Evolutionary conservation across 64 coral and sea anemone species (phyloP).

Genomic region (Acropora tenuis): DNA sequence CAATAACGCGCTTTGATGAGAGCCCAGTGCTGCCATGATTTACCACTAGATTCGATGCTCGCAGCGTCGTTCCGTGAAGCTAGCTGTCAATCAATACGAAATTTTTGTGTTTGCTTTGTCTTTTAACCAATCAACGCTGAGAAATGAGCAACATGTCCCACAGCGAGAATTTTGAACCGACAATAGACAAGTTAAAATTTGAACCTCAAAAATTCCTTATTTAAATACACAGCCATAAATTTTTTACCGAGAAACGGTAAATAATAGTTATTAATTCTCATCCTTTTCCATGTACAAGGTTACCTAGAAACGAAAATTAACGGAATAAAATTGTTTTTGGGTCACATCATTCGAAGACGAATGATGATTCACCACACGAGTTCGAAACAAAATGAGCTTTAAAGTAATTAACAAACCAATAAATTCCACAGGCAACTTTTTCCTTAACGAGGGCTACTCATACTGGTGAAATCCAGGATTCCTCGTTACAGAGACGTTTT

Average conservation of each 20-base stretch:
- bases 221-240: slow-evolving; percentile 24
- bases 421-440: slow-evolving; percentile 6
- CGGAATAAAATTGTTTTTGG: neutral
- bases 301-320: slow-evolving; percentile 24
- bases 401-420: neutral
- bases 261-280: slow-evolving; percentile 11
- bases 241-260: neutral
- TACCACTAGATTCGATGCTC: neutral
- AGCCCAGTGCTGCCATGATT: slow-evolving; percentile 82
- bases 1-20: slow-evolving; percentile 80
- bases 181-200: slow-evolving; percentile 16
- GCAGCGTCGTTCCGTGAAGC: slow-evolving; percentile 76
- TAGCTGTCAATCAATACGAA: slow-evolving; percentile 83
- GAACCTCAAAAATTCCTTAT: neutral
- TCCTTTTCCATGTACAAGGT: slow-evolving; percentile 17
- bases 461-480: neutral
- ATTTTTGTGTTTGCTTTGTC: slow-evolving; percentile 28
- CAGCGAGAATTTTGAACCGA: neutral
- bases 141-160: slow-evolving; percentile 46
- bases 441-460: neutral
- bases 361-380: neutral
- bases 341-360: neutral
- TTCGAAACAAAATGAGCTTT: neutral
- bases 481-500: neutral
- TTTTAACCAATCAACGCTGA: slow-evolving; percentile 69